A percentile compares a stretch with the other conserved stretches of the same genome.
These are phyloP conservation scores for Stichopus horrens DNA, from an alignment of 53 echinoderm and acorn worm species.

Conservation along the genomic window DNA sequence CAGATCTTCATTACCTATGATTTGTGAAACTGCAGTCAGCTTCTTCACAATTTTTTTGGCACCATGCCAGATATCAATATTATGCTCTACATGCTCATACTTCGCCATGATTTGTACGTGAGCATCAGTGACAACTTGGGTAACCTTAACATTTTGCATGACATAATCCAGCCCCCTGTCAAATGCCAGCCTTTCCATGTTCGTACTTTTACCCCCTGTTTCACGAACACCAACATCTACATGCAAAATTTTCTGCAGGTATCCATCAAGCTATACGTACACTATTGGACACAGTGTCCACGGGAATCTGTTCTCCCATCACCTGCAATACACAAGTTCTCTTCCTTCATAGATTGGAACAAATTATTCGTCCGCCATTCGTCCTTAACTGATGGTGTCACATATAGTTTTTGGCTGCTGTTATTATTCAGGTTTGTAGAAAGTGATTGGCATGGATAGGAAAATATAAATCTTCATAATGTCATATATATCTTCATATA, in stretches of 20 bases:
- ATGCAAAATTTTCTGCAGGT: slow-evolving; percentile 19
- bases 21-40: background rate
- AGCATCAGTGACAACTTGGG: slow-evolving; percentile 48
- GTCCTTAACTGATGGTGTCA: background rate
- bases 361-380: background rate
- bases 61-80: slow-evolving; percentile 53
- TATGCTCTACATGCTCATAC: slow-evolving; percentile 20
- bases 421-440: too few relatives aligned
- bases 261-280: slow-evolving; percentile 56
- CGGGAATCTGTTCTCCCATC: slow-evolving; percentile 58
- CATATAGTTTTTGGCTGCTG: slow-evolving; percentile 31
- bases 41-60: slow-evolving; percentile 45
- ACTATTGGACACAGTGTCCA: slow-evolving; percentile 52
- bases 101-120: slow-evolving; percentile 48
- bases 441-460: too few relatives aligned
- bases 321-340: slow-evolving; percentile 6
- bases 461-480: too few relatives aligned
- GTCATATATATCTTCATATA: too few relatives aligned
- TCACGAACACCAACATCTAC: slow-evolving; percentile 38
- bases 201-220: slow-evolving; percentile 34
- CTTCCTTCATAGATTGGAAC: background rate
- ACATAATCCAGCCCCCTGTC: too few relatives aligned
- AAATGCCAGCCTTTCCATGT: too few relatives aligned
- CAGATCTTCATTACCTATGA: slow-evolving; percentile 18
- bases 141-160: slow-evolving; percentile 10